Percentiles rank a stretch among this genome's conserved stretches.
Conservation (phyloP, 2,113 vertebrate genomes). For the Dromiciops gliroides region DNA sequence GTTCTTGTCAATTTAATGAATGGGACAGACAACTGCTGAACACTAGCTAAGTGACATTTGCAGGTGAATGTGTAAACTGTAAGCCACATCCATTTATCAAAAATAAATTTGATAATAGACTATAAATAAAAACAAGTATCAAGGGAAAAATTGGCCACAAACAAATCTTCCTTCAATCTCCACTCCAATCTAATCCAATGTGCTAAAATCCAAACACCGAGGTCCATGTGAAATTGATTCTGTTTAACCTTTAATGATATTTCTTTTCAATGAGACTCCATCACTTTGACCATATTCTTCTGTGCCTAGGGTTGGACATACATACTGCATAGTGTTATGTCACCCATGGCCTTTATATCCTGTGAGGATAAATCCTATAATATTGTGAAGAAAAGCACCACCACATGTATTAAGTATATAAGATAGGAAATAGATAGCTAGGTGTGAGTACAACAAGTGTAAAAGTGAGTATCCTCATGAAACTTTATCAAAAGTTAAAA, state of each 20-base stretch:
- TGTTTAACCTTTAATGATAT: slow-evolving; percentile 28
- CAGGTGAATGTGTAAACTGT: slow-evolving; percentile 24
- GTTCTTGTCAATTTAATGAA: background rate
- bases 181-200: background rate
- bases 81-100: slow-evolving; percentile 35
- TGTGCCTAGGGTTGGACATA: background rate
- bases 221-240: background rate
- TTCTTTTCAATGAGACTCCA: slow-evolving; percentile 34
- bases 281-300: background rate
- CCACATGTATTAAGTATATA: background rate
- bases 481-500: background rate
- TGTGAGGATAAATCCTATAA: background rate
- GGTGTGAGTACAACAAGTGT: background rate
- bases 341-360: slow-evolving; percentile 1
- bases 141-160: background rate
- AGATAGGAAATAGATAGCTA: background rate
- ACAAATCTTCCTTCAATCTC: background rate
- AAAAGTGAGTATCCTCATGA: background rate
- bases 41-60: background rate
- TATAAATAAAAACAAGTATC: slow-evolving; percentile 7
- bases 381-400: background rate
- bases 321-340: background rate
- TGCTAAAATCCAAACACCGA: slow-evolving; percentile 23
- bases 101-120: slow-evolving; percentile 18
- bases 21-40: background rate